Evolutionary conservation across 2,888 invertebrate species (phyloP).

Genomic region (Drosophila birchii): DNA sequence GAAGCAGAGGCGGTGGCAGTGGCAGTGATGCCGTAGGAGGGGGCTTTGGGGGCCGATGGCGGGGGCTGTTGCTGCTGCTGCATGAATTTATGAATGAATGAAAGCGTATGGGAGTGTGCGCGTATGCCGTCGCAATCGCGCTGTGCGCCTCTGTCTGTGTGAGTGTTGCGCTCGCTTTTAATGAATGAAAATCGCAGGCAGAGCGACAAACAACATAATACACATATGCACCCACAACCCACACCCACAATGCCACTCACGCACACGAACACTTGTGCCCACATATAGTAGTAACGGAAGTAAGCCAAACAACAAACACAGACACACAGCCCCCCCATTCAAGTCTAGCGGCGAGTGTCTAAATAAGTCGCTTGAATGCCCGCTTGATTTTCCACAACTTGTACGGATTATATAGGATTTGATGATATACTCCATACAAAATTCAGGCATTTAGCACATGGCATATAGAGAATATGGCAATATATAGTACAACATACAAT

Average conservation of each 20-base stretch:
- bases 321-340: slow-evolving; percentile 35
- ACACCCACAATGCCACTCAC: slow-evolving; percentile 39
- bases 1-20: slow-evolving; percentile 30
- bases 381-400: slow-evolving; percentile 66
- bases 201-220: slow-evolving; percentile 60
- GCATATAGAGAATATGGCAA: slow-evolving; percentile 8
- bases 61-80: slow-evolving; percentile 48
- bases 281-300: slow-evolving; percentile 72
- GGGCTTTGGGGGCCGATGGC: slow-evolving; percentile 21
- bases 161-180: slow-evolving; percentile 64
- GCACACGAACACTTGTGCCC: slow-evolving; percentile 11
- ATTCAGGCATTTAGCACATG: slow-evolving; percentile 6
- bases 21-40: slow-evolving; percentile 27
- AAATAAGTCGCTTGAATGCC: slow-evolving; percentile 64
- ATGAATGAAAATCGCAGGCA: slow-evolving; percentile 77
- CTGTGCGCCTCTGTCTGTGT: slow-evolving; percentile 24
- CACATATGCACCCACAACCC: slow-evolving; percentile 42
- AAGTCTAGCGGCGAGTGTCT: slow-evolving; percentile 52
- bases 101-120: slow-evolving; percentile 46
- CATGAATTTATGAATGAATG: slow-evolving; percentile 76
- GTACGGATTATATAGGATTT: slow-evolving; percentile 68
- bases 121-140: slow-evolving; percentile 29
- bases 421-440: slow-evolving; percentile 9
- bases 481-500: slow-evolving; percentile 6
- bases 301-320: slow-evolving; percentile 58